Conservation (phyloP, 2,113 vertebrate genomes). For the Phyllopteryx taeniolatus region DNA sequence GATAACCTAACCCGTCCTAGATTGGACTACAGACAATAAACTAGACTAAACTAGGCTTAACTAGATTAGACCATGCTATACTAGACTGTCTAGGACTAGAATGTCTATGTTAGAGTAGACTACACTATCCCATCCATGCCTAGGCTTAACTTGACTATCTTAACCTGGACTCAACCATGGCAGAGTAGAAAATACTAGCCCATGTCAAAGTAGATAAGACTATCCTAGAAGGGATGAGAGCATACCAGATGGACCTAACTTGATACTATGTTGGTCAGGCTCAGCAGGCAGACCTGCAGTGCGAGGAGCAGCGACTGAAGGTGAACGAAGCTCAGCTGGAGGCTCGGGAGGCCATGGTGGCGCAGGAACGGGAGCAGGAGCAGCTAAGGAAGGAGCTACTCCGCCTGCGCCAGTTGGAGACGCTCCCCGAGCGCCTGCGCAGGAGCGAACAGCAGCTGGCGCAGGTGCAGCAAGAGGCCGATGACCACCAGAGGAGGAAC, state of each 20-base stretch:
- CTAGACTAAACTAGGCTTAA: too few relatives aligned
- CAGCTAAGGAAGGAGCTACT: slow-evolving; percentile 75
- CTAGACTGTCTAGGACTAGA: too few relatives aligned
- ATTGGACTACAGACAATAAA: too few relatives aligned
- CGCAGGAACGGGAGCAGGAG: slow-evolving; percentile 78
- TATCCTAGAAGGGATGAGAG: too few relatives aligned
- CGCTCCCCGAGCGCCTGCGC: slow-evolving; percentile 80
- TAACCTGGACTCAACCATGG: too few relatives aligned
- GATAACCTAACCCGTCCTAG: too few relatives aligned
- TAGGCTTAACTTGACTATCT: too few relatives aligned
- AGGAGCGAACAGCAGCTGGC: slow-evolving; percentile 77
- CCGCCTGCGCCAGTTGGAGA: slow-evolving; percentile 79
- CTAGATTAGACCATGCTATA: too few relatives aligned
- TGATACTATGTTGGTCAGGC: slow-evolving; percentile 61
- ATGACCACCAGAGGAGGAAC: slow-evolving; percentile 78
- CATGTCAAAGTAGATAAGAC: too few relatives aligned
- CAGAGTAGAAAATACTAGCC: too few relatives aligned
- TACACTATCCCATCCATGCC: too few relatives aligned
- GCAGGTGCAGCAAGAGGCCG: slow-evolving; percentile 77
- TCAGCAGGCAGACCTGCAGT: slow-evolving; percentile 77
- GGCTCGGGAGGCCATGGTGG: slow-evolving; percentile 67
- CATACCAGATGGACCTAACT: neutral
- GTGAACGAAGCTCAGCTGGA: slow-evolving; percentile 77
- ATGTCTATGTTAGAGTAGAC: too few relatives aligned
- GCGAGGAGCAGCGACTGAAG: slow-evolving; percentile 76